phyloP scores from a whole-genome alignment of 2,797 vertebrate genomes.

The Notolabrus celidotus region DNA sequence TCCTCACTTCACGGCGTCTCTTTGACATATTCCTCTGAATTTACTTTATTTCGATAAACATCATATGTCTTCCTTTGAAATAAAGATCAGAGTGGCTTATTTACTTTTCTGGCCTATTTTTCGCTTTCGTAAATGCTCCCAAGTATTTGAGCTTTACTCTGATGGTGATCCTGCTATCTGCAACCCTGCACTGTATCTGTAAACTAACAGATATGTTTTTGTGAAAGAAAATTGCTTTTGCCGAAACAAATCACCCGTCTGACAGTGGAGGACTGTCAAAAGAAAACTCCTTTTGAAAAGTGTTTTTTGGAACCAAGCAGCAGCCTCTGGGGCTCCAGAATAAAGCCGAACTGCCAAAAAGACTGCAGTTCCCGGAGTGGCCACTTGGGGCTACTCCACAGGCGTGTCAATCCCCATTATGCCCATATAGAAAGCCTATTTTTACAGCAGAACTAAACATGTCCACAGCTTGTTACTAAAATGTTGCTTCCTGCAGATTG shows the following conservation, averaged over 20 bases:
- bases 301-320: slow-evolving; percentile 4
- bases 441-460: too few relatives aligned
- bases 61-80: slow-evolving; percentile 68
- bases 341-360: not conserved
- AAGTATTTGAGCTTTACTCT: slow-evolving; percentile 32
- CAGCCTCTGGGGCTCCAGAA: not conserved
- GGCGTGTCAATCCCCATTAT: not conserved
- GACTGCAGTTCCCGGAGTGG: not conserved
- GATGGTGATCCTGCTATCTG: slow-evolving; percentile 58
- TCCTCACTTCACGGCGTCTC: slow-evolving; percentile 8
- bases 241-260: slow-evolving; percentile 57
- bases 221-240: slow-evolving; percentile 57
- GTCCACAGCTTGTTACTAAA: too few relatives aligned
- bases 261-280: slow-evolving; percentile 45
- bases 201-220: slow-evolving; percentile 43
- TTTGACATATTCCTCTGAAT: slow-evolving; percentile 55
- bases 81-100: slow-evolving; percentile 70
- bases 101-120: slow-evolving; percentile 68
- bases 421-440: too few relatives aligned
- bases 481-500: too few relatives aligned
- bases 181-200: slow-evolving; percentile 44
- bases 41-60: slow-evolving; percentile 67
- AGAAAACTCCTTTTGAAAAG: slow-evolving; percentile 22
- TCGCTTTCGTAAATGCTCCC: slow-evolving; percentile 42
- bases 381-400: not conserved